Base-by-base conservation (phyloP, 2,888 invertebrate species). In the Philonicus albiceps region DNA sequence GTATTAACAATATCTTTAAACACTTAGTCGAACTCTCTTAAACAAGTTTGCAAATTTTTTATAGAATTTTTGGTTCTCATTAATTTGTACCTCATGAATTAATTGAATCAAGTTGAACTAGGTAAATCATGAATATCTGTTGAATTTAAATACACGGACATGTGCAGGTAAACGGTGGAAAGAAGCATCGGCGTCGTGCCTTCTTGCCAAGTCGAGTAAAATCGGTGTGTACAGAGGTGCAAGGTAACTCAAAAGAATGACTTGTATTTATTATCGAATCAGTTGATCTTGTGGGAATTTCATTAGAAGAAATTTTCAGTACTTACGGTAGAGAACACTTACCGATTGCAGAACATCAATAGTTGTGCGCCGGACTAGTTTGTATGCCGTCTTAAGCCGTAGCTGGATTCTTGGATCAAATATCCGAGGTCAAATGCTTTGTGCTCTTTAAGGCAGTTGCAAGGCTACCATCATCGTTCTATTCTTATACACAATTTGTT, bases 381-480 rank as follows among this genome's bases (percentile, higher is more conserved):
- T 40, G 40, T 76, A 43, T 76, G 37, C 37, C 34, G 76, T 19
- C 74, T 74, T 76, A 43, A 43, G 13, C 76, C 37, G 40, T 37
- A 43, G 22, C 76, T 76, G 13, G 76, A 76, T 76, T 76, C 76
- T 76, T 40, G 76, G 76, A 76, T 76, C 76, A 75, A 81, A 53
- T 53, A 78, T 78, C 87, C 87, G 87, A 87, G 87, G 87, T 85
- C 78, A 72, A 49, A 85, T 87, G 87, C 87, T 87, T 87, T 87
- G 87, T 87, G 87, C 87, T 87, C 87, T 85, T 87, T 87, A 87
- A 87, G 87, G 87, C 85, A 80, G 73, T 85, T 87, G 85, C 87
- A 87, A 87, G 87, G 87, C 87, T 87, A 87, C 64, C 85, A 80
- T 80, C 87, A 87, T 87, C 85, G 87, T 87, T 87, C 84, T 87